phyloP scores from a whole-genome alignment of 2,888 invertebrate species.

The Noctua janthina region DNA sequence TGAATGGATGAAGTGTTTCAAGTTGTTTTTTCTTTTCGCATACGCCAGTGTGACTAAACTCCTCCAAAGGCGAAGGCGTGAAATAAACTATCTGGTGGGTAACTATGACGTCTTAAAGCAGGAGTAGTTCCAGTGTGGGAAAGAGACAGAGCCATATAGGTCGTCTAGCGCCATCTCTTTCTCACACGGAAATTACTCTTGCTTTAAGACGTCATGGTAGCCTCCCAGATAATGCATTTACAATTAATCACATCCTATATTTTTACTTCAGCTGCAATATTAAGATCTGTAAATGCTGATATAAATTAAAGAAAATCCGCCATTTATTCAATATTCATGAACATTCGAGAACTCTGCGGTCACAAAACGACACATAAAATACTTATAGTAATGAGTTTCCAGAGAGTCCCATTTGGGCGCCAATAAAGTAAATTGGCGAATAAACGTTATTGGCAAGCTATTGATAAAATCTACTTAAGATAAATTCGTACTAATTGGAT shows the following conservation, averaged over 20 bases:
- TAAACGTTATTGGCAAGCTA: slow-evolving; percentile 44
- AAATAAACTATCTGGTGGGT: not conserved
- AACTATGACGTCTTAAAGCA: no score
- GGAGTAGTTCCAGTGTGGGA: no score
- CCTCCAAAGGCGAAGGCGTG: not conserved
- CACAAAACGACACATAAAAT: slow-evolving; percentile 8
- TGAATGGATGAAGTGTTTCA: not conserved
- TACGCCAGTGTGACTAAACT: not conserved
- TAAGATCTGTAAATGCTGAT: not conserved
- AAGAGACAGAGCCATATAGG: no score
- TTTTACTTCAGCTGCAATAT: not conserved
- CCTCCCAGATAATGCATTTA: not conserved
- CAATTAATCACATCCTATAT: not conserved
- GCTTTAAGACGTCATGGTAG: no score
- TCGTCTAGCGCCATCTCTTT: no score
- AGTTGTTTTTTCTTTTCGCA: not conserved
- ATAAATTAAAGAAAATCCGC: not conserved
- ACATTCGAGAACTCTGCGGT: not conserved
- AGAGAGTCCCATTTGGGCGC: slow-evolving; percentile 40
- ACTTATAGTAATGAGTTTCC: slow-evolving; percentile 28
- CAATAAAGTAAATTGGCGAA: slow-evolving; percentile 53
- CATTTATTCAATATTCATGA: slow-evolving; percentile 3
- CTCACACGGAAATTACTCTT: no score
- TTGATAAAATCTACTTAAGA: slow-evolving; percentile 46
- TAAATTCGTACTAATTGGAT: slow-evolving; percentile 46